These are phyloP conservation scores for Synanthedon tipuliformis DNA, from an alignment of 2,888 invertebrate species.

Conservation along the genomic window DNA sequence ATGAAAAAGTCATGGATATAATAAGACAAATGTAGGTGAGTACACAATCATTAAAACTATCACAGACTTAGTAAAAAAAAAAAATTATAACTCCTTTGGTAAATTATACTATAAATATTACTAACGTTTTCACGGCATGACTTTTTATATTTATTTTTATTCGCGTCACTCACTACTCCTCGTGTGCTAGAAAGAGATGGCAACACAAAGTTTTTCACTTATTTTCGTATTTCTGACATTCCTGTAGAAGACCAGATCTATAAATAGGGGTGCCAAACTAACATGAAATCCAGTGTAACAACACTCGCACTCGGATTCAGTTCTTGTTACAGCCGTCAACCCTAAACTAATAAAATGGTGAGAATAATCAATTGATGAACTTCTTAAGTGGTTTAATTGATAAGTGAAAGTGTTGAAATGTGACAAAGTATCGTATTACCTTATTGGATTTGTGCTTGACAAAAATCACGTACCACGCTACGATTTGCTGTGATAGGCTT, in stretches of 20 bases:
- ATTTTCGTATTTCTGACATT: constrained; percentile 60
- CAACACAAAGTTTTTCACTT: constrained; percentile 51
- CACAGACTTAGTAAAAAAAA: too few relatives aligned
- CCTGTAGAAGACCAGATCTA: constrained; percentile 38
- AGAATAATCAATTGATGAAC: constrained; percentile 19
- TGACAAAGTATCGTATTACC: background rate
- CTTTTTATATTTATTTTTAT: constrained; percentile 21
- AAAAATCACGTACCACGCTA: too few relatives aligned
- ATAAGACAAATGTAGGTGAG: too few relatives aligned
- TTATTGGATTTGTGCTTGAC: too few relatives aligned
- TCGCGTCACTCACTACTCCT: constrained; percentile 25
- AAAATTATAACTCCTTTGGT: too few relatives aligned
- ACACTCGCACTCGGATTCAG: constrained; percentile 68
- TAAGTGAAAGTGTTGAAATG: constrained; percentile 11
- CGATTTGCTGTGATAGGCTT: too few relatives aligned
- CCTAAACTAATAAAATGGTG: constrained; percentile 53
- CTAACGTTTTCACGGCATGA: constrained; percentile 23
- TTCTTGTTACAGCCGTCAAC: constrained; percentile 62
- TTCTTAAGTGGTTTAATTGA: background rate
- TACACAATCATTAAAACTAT: too few relatives aligned
- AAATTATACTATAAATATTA: constrained; percentile 2
- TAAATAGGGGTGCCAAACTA: constrained; percentile 61
- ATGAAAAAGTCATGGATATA: too few relatives aligned
- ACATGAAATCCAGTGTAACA: constrained; percentile 62
- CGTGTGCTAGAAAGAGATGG: constrained; percentile 34